These are phyloP conservation scores for Pithys albifrons DNA, from an alignment of 2,113 vertebrate genomes.

Conservation along the genomic window DNA sequence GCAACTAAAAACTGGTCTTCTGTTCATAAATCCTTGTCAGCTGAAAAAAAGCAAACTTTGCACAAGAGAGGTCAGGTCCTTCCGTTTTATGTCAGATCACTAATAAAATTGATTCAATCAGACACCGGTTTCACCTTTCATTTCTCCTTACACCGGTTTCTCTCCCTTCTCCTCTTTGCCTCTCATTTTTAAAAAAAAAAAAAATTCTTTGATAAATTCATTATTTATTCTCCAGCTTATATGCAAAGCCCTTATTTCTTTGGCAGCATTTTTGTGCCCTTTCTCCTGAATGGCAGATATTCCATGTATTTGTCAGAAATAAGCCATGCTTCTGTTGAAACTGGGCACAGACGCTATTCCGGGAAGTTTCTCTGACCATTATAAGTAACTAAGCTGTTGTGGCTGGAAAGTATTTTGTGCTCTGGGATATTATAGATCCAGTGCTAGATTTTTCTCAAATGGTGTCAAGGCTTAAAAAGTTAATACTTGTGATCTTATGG, in stretches of 20 bases:
- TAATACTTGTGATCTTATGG: background rate
- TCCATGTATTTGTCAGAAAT: background rate
- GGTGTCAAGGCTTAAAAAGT: background rate
- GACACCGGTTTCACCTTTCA: fast-evolving
- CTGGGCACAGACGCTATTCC: background rate
- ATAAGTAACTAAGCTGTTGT: background rate
- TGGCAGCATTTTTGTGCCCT: background rate
- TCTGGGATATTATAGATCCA: background rate
- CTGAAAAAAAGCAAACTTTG: background rate
- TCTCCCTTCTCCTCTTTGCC: background rate
- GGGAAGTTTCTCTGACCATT: background rate
- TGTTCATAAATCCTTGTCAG: background rate
- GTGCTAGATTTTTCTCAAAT: background rate
- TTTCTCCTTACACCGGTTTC: background rate
- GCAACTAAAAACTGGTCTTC: background rate
- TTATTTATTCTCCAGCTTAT: background rate
- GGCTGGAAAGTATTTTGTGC: background rate
- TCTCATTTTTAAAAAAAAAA: background rate
- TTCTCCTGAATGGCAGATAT: background rate
- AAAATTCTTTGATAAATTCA: background rate
- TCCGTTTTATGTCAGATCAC: background rate
- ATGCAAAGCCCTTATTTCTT: background rate
- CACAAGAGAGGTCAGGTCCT: background rate
- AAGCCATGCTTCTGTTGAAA: background rate
- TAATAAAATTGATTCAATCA: background rate